Percentiles rank a stretch among this genome's conserved stretches.
These are phyloP conservation scores for Rhynchonycteris naso DNA, from an alignment of 2,797 vertebrate genomes.

Conservation along the genomic window DNA sequence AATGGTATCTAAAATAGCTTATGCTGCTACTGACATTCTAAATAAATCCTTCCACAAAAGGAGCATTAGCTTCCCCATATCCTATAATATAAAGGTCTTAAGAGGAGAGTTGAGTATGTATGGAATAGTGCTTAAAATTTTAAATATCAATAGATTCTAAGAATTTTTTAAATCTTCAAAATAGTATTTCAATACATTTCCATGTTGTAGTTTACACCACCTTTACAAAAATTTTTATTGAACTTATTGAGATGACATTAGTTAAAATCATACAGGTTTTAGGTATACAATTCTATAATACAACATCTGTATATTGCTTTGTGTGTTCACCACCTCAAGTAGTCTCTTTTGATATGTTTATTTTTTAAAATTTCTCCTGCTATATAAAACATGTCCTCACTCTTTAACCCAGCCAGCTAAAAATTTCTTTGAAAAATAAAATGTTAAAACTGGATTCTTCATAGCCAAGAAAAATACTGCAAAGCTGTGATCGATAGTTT, in stretches of 20 bases:
- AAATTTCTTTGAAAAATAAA: background rate
- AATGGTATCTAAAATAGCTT: background rate
- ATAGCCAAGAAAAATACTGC: background rate
- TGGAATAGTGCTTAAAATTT: background rate
- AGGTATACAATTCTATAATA: too few relatives aligned
- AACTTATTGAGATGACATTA: too few relatives aligned
- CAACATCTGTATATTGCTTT: too few relatives aligned
- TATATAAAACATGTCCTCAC: background rate
- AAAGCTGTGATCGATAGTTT: background rate
- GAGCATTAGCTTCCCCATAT: background rate
- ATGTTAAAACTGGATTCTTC: background rate
- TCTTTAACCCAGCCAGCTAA: background rate
- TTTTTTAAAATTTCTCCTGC: background rate
- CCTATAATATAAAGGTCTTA: background rate
- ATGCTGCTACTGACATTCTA: background rate
- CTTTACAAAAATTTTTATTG: too few relatives aligned
- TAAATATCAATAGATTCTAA: background rate
- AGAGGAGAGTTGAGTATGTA: background rate
- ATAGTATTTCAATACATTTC: background rate
- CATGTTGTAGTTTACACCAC: background rate
- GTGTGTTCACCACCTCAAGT: too few relatives aligned
- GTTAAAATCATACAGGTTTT: too few relatives aligned
- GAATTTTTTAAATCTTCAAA: background rate
- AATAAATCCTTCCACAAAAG: background rate
- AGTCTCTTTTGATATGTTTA: background rate